These are phyloP conservation scores for Dipus sagitta DNA, from an alignment of 2,797 vertebrate genomes.

Conservation along the genomic window DNA sequence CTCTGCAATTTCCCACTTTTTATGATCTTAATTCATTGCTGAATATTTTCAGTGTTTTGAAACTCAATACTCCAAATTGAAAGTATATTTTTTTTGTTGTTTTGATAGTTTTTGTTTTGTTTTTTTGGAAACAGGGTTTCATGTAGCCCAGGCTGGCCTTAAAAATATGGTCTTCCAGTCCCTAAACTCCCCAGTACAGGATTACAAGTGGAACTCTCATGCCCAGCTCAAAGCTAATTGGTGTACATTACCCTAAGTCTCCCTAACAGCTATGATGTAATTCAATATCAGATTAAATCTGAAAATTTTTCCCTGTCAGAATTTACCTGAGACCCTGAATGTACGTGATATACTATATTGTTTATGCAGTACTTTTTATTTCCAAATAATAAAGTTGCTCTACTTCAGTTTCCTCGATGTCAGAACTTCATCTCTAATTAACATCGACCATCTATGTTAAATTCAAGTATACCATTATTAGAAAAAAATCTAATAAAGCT, in stretches of 20 bases:
- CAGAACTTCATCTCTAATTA: slow-evolving; percentile 36
- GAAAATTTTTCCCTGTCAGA: slow-evolving; percentile 44
- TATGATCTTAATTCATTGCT: slow-evolving; percentile 9
- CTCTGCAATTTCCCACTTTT: background rate
- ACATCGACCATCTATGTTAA: slow-evolving; percentile 49
- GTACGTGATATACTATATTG: background rate
- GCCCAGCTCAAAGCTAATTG: background rate
- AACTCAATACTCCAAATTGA: slow-evolving; percentile 29
- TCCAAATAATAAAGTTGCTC: slow-evolving; percentile 58
- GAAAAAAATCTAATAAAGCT: background rate
- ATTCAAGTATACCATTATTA: slow-evolving; percentile 7
- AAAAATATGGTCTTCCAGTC: background rate
- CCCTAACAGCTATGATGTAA: background rate
- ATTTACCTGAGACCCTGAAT: slow-evolving; percentile 42
- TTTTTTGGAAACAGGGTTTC: background rate
- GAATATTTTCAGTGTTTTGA: slow-evolving; percentile 36
- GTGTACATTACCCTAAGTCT: background rate
- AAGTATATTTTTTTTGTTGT: background rate
- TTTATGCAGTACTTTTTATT: slow-evolving; percentile 28
- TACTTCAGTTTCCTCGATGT: slow-evolving; percentile 32
- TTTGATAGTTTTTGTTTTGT: background rate
- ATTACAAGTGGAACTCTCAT: background rate
- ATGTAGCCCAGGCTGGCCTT: background rate
- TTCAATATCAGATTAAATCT: background rate
- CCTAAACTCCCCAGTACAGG: background rate